These are phyloP conservation scores for Erpetoichthys calabaricus DNA, from an alignment of 2,797 vertebrate species.

Conservation along the genomic window DNA sequence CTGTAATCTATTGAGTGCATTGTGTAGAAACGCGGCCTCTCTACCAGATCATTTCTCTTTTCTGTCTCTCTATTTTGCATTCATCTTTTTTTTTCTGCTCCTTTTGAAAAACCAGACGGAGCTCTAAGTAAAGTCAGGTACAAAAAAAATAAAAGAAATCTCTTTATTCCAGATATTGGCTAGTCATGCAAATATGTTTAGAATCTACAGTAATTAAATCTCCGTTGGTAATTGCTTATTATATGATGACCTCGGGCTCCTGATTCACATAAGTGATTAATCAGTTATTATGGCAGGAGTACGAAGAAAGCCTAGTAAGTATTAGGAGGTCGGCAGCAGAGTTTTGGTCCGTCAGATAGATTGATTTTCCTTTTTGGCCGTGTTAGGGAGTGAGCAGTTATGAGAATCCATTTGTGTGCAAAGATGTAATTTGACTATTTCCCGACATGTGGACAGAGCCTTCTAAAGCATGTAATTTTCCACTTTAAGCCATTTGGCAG, in stretches of 20 bases:
- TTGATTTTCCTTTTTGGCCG: slow-evolving; percentile 1
- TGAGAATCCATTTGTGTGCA: background rate
- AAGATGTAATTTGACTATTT: slow-evolving; percentile 6
- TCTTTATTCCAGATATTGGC: background rate
- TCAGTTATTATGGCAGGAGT: too few species aligned
- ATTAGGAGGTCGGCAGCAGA: too few species aligned
- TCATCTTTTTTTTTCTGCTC: background rate
- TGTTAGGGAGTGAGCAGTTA: background rate
- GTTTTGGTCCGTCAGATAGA: background rate
- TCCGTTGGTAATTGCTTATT: background rate
- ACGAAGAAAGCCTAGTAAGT: too few species aligned
- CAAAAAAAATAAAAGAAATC: too few species aligned
- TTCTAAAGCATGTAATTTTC: slow-evolving; percentile 3
- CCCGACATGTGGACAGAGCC: slow-evolving; percentile 9
- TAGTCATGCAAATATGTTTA: background rate
- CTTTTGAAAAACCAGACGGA: background rate
- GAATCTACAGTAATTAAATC: background rate
- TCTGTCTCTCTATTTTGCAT: too few species aligned
- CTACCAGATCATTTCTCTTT: background rate
- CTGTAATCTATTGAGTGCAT: slow-evolving; percentile 3
- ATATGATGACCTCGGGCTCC: background rate
- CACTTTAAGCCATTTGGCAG: background rate
- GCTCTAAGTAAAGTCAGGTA: too few species aligned
- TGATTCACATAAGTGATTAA: background rate
- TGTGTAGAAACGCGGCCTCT: slow-evolving; percentile 2